Conservation (phyloP, 2,888 invertebrate genomes). For the Trimorus sp. region DNA sequence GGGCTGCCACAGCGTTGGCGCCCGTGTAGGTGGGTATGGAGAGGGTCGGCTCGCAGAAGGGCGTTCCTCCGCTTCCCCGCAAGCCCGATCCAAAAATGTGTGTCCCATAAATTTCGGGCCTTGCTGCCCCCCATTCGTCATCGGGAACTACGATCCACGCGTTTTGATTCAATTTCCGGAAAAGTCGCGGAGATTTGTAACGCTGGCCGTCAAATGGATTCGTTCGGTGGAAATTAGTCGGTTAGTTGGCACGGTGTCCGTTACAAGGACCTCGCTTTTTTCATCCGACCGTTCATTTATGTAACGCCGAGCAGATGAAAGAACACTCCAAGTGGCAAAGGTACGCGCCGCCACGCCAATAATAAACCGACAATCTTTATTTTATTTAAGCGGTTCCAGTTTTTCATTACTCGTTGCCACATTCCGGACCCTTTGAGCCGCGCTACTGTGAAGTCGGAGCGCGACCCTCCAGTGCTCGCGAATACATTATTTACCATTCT, state of each 20-base stretch:
- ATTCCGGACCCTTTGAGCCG: constrained; percentile 69
- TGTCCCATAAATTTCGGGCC: neutral
- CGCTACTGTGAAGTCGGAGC: constrained; percentile 42
- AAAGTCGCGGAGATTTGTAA: constrained; percentile 4
- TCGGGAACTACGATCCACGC: neutral
- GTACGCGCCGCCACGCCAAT: constrained; percentile 75
- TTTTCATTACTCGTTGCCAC: constrained; percentile 80
- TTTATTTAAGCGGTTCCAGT: constrained; percentile 80
- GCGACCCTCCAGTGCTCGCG: constrained; percentile 71
- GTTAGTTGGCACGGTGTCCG: constrained; percentile 2
- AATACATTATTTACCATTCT: constrained; percentile 80
- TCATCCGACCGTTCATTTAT: constrained; percentile 59
- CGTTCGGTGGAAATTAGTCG: constrained; percentile 17
- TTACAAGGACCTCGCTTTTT: constrained; percentile 37
- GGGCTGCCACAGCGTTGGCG: too few species aligned
- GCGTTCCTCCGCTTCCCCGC: neutral
- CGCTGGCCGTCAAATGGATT: constrained; percentile 5
- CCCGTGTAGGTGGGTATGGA: too few species aligned
- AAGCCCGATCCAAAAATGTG: neutral
- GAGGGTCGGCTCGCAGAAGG: too few species aligned
- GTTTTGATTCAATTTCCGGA: too few species aligned
- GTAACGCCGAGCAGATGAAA: constrained; percentile 46
- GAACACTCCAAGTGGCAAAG: constrained; percentile 62
- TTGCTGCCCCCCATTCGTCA: neutral
- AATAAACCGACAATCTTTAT: constrained; percentile 79